These are phyloP conservation scores for Clarias batrachus DNA, from an alignment of 2,113 vertebrate genomes.

Conservation along the genomic window DNA sequence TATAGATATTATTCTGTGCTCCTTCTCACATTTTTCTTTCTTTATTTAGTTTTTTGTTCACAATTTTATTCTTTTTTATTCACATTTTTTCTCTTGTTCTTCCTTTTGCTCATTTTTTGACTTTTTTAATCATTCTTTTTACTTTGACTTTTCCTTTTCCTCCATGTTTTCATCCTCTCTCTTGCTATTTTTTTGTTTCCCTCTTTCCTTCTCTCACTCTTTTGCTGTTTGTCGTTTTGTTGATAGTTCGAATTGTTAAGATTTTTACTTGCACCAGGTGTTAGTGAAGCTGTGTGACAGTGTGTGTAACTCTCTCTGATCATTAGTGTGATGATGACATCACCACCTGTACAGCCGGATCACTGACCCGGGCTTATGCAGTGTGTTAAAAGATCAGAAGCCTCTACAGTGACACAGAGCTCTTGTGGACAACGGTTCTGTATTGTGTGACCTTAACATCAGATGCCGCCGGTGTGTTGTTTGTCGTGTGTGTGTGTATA, in stretches of 20 bases:
- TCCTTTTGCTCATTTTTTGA: neutral
- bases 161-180: neutral
- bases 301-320: neutral
- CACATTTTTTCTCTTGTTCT: neutral
- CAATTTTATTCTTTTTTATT: neutral
- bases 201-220: neutral
- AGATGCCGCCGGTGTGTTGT: neutral
- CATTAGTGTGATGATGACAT: neutral
- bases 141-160: neutral
- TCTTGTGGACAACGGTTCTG: neutral
- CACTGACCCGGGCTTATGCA: too few relatives aligned
- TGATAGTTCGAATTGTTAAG: neutral
- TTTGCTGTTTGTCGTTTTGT: neutral
- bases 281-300: neutral
- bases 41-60: neutral
- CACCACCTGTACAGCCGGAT: too few relatives aligned
- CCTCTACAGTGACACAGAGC: neutral
- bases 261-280: neutral
- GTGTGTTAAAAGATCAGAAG: too few relatives aligned
- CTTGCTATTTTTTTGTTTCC: neutral
- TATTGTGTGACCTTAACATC: neutral
- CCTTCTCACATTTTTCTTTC: too few relatives aligned
- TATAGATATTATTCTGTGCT: too few relatives aligned
- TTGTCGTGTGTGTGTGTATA: neutral
- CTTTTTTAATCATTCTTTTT: neutral